Base-by-base conservation (phyloP, 2,888 invertebrate species). In the Cyrtodaria siliqua region DNA sequence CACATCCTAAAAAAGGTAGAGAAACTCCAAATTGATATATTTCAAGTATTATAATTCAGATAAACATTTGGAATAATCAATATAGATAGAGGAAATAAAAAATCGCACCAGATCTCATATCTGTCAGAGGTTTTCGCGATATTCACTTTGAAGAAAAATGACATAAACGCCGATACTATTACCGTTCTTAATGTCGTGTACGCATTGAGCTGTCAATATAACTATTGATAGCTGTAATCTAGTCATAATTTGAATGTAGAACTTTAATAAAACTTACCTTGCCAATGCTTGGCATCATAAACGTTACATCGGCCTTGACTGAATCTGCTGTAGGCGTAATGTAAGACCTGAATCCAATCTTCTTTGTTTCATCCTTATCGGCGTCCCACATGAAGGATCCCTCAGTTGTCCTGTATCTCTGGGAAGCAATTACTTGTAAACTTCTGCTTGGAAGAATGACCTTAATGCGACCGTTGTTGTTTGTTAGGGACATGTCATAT, bases 301-400 rank as follows among this genome's bases (percentile, higher is more conserved):
- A 16, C 0, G 83, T 74, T 23, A 87, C 27, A 60, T 86, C 86
- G 18, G 85, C 82, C 47, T 81, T 83, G 29, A 73, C 29, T 3
- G 76, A 76, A 44, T 79, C 73, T n/a, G 50, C 74, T 24, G 66
- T 47, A 42, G 80, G 83, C 27, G 52, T 68, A 23, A 85, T 27
- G 6, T 57, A 73, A 16, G 80, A 71, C 53, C 69, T 76, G 44
- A 85, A 52, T 14, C 71, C 80, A 33, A 88, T 44, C 75, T 82
- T 85, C 67, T 87, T 87, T 14, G 73, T 79, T 29, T 76, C 66
- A 57, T 89, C 89, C 38, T 79, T 68, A 38, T 85, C 86, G 53
- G 83, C 86, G 73, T 89, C 88, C 87, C 88, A 89, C 56, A 75
- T 73, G 57, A 86, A 72, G n/a, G 73, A 53, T 14, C 79, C 78